Evolutionary conservation across 2,888 invertebrate genomes (phyloP).

Genomic region (Dolichopus griseipennis): DNA sequence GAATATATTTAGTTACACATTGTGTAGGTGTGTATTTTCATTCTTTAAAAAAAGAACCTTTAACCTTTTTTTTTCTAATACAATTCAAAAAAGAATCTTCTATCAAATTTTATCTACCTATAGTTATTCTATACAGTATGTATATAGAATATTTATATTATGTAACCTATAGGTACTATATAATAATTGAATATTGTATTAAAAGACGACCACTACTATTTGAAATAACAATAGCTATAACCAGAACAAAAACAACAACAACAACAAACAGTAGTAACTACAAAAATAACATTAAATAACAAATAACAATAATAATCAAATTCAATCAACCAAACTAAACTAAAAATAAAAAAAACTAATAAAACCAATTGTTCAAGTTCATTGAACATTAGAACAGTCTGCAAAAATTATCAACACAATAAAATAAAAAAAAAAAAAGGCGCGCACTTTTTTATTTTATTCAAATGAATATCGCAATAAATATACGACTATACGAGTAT

Average conservation of each 20-base stretch:
- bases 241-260: too few relatives aligned
- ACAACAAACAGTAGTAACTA: too few relatives aligned
- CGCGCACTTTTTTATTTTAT: too few relatives aligned
- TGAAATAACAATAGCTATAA: background rate
- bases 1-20: background rate
- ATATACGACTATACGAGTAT: too few relatives aligned
- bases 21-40: background rate
- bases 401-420: background rate
- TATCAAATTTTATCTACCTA: too few relatives aligned
- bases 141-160: background rate
- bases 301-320: too few relatives aligned
- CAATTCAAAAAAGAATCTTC: too few relatives aligned
- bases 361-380: slow-evolving; percentile 1
- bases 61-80: background rate
- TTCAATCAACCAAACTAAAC: too few relatives aligned
- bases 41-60: background rate
- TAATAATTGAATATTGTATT: background rate
- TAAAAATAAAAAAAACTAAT: too few relatives aligned
- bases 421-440: background rate
- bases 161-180: background rate
- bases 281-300: too few relatives aligned
- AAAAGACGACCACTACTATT: background rate
- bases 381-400: background rate
- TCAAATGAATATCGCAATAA: too few relatives aligned
- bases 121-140: too few relatives aligned